Conservation (phyloP, 1,140 invertebrate species). For the Propsilocerus akamusi region DNA sequence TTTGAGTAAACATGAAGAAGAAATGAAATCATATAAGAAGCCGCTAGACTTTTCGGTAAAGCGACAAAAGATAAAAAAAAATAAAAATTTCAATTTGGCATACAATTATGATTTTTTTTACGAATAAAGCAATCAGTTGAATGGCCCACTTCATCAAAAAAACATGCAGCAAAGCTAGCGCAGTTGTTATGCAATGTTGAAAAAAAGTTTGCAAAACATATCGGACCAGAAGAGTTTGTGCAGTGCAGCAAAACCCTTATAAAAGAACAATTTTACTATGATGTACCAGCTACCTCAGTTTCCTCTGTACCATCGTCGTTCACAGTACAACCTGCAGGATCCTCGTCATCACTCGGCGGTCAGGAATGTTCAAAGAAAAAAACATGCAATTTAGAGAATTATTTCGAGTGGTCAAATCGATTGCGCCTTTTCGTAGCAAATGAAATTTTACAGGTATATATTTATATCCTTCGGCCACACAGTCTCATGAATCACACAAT, state of each 20-base stretch:
- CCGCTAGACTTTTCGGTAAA: not conserved
- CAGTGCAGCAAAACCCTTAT: slow-evolving; percentile 21
- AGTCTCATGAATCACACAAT: not conserved
- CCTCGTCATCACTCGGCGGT: slow-evolving; percentile 16
- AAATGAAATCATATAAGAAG: not conserved
- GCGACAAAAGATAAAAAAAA: not conserved
- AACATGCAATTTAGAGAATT: slow-evolving; percentile 23
- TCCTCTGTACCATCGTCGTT: not conserved
- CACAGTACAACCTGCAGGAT: not conserved
- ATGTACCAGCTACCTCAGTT: not conserved
- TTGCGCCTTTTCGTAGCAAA: slow-evolving; percentile 22
- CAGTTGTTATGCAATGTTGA: slow-evolving; percentile 22
- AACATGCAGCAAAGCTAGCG: no score
- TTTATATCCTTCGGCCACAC: not conserved
- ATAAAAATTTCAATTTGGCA: not conserved
- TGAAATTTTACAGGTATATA: slow-evolving; percentile 22
- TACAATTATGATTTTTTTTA: not conserved
- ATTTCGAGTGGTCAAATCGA: slow-evolving; percentile 23
- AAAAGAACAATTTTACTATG: slow-evolving; percentile 12
- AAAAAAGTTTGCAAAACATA: slow-evolving; percentile 21
- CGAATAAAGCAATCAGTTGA: slow-evolving; percentile 9
- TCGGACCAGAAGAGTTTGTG: slow-evolving; percentile 21
- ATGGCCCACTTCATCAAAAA: slow-evolving; percentile 19
- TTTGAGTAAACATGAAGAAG: not conserved
- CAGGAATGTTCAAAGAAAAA: slow-evolving; percentile 20